These are phyloP conservation scores for Laothoe populi DNA, from an alignment of 2,888 invertebrate species.

Conservation along the genomic window DNA sequence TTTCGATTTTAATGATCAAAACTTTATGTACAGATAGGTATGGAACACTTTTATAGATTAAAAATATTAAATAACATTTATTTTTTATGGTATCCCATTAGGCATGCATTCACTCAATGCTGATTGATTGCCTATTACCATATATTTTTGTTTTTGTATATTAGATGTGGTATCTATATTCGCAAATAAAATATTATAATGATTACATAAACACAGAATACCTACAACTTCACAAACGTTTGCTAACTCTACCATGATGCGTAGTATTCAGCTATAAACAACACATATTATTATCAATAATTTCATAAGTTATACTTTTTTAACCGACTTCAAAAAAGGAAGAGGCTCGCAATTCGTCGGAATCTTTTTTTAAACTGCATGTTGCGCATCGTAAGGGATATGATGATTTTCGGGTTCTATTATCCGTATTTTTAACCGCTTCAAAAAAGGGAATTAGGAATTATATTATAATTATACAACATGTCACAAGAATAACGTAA, in stretches of 20 bases:
- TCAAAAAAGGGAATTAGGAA: too few species aligned
- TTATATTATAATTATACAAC: too few species aligned
- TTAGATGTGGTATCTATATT: slow-evolving; percentile 1
- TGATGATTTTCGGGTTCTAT: too few species aligned
- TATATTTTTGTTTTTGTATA: slow-evolving; percentile 13
- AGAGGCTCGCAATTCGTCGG: too few species aligned
- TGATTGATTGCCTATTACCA: slow-evolving; percentile 14
- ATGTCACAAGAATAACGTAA: too few species aligned
- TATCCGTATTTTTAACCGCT: too few species aligned
- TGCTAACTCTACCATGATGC: background rate
- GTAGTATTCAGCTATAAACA: background rate
- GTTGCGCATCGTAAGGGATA: too few species aligned
- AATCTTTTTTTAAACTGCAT: too few species aligned
- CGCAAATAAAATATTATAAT: slow-evolving; percentile 4
- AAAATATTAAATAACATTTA: slow-evolving; percentile 19
- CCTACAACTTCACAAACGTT: background rate
- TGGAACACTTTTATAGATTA: slow-evolving; percentile 4
- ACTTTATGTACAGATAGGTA: background rate
- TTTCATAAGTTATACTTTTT: background rate
- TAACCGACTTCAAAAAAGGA: too few species aligned
- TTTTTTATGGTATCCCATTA: slow-evolving; percentile 15
- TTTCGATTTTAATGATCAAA: slow-evolving; percentile 12
- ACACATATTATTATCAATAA: background rate
- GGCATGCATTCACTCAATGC: slow-evolving; percentile 8
- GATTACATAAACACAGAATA: slow-evolving; percentile 1